Conservation (phyloP, 2,797 vertebrate genomes). For the Caiman crocodilus region DNA sequence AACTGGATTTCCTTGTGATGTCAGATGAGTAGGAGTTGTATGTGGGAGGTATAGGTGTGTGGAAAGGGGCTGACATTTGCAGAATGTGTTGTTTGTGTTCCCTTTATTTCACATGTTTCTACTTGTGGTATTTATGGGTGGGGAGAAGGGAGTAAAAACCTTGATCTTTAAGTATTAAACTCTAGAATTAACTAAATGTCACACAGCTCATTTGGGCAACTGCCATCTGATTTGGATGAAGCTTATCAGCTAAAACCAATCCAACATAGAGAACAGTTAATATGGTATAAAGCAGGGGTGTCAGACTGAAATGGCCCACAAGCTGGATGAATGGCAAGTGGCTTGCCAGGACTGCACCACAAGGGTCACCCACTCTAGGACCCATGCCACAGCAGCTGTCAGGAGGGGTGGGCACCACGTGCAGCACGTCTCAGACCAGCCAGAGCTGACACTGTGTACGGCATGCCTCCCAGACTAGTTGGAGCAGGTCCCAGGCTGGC, state of each 20-base stretch:
- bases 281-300: not conserved
- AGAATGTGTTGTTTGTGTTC: conserved; percentile 24
- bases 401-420: no score
- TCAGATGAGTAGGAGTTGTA: conserved; percentile 8
- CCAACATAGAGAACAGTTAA: not conserved
- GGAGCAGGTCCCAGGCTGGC: no score
- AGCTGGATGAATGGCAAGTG: no score
- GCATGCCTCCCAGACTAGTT: no score
- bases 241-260: not conserved
- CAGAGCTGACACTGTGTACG: no score
- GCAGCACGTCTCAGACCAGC: no score
- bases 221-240: not conserved
- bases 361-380: no score
- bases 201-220: not conserved
- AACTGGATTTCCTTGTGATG: not conserved
- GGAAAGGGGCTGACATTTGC: conserved; percentile 42
- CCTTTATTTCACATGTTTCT: conserved; percentile 34
- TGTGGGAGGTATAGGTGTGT: not conserved
- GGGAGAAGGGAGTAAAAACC: conserved; percentile 8
- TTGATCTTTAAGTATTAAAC: not conserved
- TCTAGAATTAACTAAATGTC: not conserved
- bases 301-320: no score
- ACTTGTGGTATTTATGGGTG: conserved; percentile 42
- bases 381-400: no score
- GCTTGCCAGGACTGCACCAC: no score